Base-by-base conservation (phyloP, 2,113 vertebrate species). In the Ceyx cyanopectus region DNA sequence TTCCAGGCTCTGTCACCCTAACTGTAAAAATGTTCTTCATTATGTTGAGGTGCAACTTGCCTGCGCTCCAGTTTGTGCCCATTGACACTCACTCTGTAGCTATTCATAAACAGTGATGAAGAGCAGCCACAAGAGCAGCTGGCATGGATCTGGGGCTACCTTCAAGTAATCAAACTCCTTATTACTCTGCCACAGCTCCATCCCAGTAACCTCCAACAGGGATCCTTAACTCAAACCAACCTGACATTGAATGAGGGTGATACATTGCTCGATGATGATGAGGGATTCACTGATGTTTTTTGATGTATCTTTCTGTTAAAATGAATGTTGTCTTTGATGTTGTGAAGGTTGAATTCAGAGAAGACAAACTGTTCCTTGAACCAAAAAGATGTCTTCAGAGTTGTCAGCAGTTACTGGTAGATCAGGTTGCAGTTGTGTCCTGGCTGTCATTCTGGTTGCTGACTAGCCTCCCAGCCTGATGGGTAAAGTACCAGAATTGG, bases 221-320 rank as follows among this genome's bases (percentile, higher is more conserved):
- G 61, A 54, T 83, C 43, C 51, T 83, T 75, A 41, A 69, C 77
- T 78, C 68, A 23, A 34, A 92, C 56, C 57, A 75, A 2, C 43
- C 73, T 72, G 93, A 48, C 62, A 30, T 14, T 61, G 58, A 79
- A 14, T 34, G 66, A 65, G 66, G 41, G 40, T 78, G 53, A 78
- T 72, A 4, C 65, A 6, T 51, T 83, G 73, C 69, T 93, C 3
- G 1, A 7, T 24, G 56, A 11, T 70, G 68, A 26, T 93, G 87
- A 87, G 92, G 86, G 80, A 79, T 95, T 88, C 56, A 48, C 68
- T 87, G 46, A 82, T 2, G 17, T 29, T 92, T 73, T 91, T 92
- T 92, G 94, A 92, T 67, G 4, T 76, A 46, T 81, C 50, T 91
- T 93, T 91, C 32, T 58, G 84, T 85, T 84, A 56, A 94, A 95